Conservation (phyloP, 2,888 invertebrate species). For the Phytoseiulus persimilis region DNA sequence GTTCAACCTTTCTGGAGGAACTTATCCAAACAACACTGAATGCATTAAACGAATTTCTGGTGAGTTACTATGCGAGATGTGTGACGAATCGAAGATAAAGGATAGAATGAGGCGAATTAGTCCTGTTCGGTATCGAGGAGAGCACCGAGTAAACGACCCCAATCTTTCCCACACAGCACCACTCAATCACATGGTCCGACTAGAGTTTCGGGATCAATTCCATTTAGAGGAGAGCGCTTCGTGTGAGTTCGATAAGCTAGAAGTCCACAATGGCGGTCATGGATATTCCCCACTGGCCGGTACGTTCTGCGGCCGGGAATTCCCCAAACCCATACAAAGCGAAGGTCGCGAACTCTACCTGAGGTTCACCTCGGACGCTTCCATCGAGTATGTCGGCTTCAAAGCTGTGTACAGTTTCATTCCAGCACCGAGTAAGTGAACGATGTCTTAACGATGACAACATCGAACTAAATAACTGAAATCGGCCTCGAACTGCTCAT, state of each 20-base stretch:
- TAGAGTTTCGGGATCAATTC: conserved; percentile 73
- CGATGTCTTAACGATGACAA: neutral
- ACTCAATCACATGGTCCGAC: conserved; percentile 55
- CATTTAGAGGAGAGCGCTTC: conserved; percentile 61
- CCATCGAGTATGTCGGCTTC: conserved; percentile 69
- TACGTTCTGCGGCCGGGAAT: conserved; percentile 64
- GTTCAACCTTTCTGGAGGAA: conserved; percentile 54
- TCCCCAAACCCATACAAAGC: conserved; percentile 65
- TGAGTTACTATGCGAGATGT: conserved; percentile 50
- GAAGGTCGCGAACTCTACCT: conserved; percentile 68
- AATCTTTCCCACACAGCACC: conserved; percentile 48
- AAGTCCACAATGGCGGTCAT: conserved; percentile 71
- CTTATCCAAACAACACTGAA: conserved; percentile 61
- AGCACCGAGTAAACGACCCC: neutral
- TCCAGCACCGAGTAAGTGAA: conserved; percentile 55
- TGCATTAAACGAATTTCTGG: conserved; percentile 62
- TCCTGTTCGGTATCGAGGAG: no score
- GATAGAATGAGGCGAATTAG: no score
- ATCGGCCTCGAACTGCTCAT: no score
- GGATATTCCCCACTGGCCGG: conserved; percentile 63
- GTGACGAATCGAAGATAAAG: no score
- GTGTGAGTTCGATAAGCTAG: conserved; percentile 71
- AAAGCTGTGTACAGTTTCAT: conserved; percentile 65
- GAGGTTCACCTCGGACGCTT: conserved; percentile 69
- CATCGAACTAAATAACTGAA: no score